phyloP scores from a whole-genome alignment of 1,140 invertebrate species.

The Coptotermes formosanus region DNA sequence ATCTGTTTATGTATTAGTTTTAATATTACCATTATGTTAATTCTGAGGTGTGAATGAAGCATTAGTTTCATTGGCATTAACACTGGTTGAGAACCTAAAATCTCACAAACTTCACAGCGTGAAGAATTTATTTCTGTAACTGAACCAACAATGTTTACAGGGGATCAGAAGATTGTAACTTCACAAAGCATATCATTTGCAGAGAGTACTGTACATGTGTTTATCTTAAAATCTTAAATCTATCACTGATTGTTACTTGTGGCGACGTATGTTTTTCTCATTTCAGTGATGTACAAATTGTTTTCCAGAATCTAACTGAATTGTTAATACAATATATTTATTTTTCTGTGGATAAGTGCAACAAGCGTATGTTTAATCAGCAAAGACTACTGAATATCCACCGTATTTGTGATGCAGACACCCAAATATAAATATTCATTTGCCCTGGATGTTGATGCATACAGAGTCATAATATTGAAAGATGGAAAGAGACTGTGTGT shows the following conservation, averaged over 20 bases:
- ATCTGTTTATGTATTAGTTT: no score
- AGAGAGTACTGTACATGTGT: not conserved
- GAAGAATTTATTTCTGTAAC: not conserved
- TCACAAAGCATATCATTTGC: not conserved
- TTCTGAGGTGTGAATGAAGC: no score
- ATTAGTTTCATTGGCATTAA: no score
- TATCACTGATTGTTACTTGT: not conserved
- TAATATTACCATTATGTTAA: no score
- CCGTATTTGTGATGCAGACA: not conserved
- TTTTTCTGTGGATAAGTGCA: not conserved
- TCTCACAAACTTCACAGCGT: no score
- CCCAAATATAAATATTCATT: not conserved
- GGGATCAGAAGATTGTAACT: not conserved
- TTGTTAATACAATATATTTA: not conserved
- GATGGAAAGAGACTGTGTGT: not conserved
- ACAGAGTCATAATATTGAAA: not conserved
- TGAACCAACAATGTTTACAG: not conserved
- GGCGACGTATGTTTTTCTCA: not conserved
- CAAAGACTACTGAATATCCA: not conserved
- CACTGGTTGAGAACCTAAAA: no score
- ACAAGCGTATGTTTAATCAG: not conserved
- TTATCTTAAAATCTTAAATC: not conserved
- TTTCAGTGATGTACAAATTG: not conserved
- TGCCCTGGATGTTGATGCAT: not conserved
- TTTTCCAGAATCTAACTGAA: not conserved